phyloP scores from a whole-genome alignment of 2,113 vertebrate species.

The Oreochromis spilurus region DNA sequence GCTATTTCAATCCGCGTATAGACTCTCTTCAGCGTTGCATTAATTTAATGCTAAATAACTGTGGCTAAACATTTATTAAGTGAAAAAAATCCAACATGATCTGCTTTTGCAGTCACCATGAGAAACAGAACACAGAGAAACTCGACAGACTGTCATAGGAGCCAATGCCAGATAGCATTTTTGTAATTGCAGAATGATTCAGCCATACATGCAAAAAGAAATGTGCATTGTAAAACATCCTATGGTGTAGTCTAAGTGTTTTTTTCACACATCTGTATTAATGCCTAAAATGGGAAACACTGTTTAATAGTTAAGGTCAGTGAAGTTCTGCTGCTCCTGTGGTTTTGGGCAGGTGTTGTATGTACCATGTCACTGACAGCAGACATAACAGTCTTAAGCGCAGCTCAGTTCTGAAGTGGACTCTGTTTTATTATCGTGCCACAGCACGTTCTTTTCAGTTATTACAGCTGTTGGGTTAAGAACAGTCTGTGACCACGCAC shows the following conservation, averaged over 20 bases:
- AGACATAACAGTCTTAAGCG: background rate
- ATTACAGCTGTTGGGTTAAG: background rate
- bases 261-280: background rate
- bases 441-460: background rate
- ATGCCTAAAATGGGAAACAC: background rate
- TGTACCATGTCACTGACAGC: background rate
- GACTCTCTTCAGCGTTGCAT: background rate
- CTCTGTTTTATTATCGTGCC: background rate
- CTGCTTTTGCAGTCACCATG: background rate
- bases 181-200: background rate
- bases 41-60: background rate
- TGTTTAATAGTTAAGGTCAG: background rate
- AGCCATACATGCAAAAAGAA: background rate
- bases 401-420: background rate
- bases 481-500: background rate
- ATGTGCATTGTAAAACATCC: too few species aligned
- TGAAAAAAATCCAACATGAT: fast-evolving
- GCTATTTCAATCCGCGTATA: fast-evolving
- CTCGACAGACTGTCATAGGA: background rate
- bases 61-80: background rate
- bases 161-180: background rate
- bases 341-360: background rate
- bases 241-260: too few species aligned
- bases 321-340: background rate
- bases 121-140: background rate